phyloP scores from a whole-genome alignment of 2,797 vertebrate genomes.

The Jordanella pulchra region DNA sequence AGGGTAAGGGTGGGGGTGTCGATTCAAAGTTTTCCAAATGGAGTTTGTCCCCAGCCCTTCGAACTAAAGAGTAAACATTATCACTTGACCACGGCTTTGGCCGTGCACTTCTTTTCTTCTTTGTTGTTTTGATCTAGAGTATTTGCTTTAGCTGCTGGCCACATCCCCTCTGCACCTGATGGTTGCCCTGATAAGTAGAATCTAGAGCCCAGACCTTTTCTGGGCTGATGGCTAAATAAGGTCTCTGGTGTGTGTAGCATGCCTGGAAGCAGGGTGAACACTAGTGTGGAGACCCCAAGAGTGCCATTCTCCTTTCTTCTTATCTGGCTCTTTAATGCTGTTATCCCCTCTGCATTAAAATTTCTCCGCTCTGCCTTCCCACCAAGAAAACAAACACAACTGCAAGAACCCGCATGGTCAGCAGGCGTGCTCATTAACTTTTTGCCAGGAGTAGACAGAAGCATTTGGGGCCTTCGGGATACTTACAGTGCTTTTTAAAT shows the following conservation, averaged over 20 bases:
- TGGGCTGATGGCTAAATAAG: conserved; percentile 81
- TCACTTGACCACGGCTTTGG: conserved; percentile 79
- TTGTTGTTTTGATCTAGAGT: conserved; percentile 77
- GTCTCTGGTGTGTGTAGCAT: conserved; percentile 78
- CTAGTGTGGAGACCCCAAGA: conserved; percentile 74
- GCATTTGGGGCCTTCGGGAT: conserved; percentile 64
- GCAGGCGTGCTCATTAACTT: conserved; percentile 68
- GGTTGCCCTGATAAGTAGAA: conserved; percentile 80
- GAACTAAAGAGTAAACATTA: conserved; percentile 80
- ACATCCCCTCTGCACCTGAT: conserved; percentile 78
- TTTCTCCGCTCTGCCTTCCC: conserved; percentile 40
- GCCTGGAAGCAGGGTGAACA: conserved; percentile 79
- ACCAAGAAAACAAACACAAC: conserved; percentile 24
- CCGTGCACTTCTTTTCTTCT: conserved; percentile 68
- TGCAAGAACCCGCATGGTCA: conserved; percentile 47
- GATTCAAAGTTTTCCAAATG: conserved; percentile 75
- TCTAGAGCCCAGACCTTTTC: conserved; percentile 71
- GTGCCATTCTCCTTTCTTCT: conserved; percentile 49
- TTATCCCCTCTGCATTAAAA: conserved; percentile 60
- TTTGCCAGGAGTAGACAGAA: conserved; percentile 64
- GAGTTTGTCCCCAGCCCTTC: conserved; percentile 74
- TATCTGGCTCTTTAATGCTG: conserved; percentile 69
- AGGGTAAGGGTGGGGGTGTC: conserved; percentile 46
- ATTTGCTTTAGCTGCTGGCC: conserved; percentile 80
- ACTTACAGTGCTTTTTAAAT: conserved; percentile 7